A percentile compares a stretch with the other conserved stretches of the same genome.
Evolutionary conservation across 2,113 vertebrate genomes (phyloP).

Genomic region (Emydocephalus ijimae): DNA sequence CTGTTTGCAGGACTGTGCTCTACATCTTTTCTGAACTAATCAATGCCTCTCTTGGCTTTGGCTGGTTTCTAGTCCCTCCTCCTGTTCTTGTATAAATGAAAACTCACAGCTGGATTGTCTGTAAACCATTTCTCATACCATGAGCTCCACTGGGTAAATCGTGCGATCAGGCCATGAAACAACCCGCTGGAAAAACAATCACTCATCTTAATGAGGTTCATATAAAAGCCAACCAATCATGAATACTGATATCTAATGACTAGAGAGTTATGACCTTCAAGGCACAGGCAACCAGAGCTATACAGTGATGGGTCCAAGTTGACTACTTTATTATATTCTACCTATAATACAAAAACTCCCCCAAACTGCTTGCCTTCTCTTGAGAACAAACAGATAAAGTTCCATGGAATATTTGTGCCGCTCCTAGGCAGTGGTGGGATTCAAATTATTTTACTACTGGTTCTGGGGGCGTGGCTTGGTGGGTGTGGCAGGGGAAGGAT

Average conservation of each 20-base stretch:
- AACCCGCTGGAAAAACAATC: constrained; percentile 59
- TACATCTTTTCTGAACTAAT: constrained; percentile 72
- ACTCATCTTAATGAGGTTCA: constrained; percentile 54
- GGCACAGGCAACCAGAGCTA: neutral
- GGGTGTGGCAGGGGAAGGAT: no score
- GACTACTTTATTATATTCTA: neutral
- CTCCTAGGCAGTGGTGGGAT: neutral
- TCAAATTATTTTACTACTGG: no score
- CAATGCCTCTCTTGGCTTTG: constrained; percentile 71
- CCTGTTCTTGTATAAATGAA: constrained; percentile 69
- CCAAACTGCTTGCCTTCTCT: neutral
- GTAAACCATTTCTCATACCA: constrained; percentile 68
- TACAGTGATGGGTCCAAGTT: neutral
- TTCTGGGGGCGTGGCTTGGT: no score
- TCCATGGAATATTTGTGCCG: neutral
- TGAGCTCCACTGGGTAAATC: constrained; percentile 61
- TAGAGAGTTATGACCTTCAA: constrained; percentile 62
- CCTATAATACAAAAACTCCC: neutral
- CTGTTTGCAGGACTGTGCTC: constrained; percentile 65
- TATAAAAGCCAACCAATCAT: constrained; percentile 56
- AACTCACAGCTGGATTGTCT: constrained; percentile 79
- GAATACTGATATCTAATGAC: constrained; percentile 59
- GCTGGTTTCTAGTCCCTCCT: constrained; percentile 70
- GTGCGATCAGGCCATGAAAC: constrained; percentile 47
- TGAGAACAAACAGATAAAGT: neutral